These are phyloP conservation scores for Indicator indicator DNA, from an alignment of 2,113 vertebrate species.

Conservation along the genomic window DNA sequence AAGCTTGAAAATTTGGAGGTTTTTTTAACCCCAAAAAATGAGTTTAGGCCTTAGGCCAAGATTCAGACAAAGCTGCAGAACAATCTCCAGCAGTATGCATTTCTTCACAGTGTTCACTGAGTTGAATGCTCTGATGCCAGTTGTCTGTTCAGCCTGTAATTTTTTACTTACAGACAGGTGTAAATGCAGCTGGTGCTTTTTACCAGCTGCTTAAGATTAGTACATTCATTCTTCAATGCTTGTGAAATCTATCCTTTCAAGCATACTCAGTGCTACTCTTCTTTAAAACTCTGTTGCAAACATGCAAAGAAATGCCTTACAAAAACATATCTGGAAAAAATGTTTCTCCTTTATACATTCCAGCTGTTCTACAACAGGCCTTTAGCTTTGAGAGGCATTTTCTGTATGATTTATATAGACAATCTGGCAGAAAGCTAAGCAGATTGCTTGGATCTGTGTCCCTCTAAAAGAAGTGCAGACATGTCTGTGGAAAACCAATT, in stretches of 20 bases:
- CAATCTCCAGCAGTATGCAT: neutral
- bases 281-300: neutral
- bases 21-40: neutral
- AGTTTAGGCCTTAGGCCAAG: neutral
- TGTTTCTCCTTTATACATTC: neutral
- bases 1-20: neutral
- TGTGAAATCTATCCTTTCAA: neutral
- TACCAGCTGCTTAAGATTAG: neutral
- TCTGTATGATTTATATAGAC: neutral
- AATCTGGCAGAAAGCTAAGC: slow-evolving; percentile 26
- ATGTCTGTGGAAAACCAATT: neutral
- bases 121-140: neutral
- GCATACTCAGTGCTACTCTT: neutral
- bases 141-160: neutral
- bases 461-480: neutral
- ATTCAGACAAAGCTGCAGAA: neutral
- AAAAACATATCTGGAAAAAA: neutral
- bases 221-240: neutral
- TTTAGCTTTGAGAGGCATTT: neutral
- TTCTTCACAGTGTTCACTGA: neutral
- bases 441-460: neutral
- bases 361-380: neutral
- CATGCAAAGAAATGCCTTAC: neutral
- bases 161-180: neutral
- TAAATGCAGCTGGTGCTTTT: neutral